A percentile compares a stretch with the other conserved stretches of the same genome.
Evolutionary conservation across 1,140 invertebrate species (phyloP).

Genomic region (Bombus cullumanus): DNA sequence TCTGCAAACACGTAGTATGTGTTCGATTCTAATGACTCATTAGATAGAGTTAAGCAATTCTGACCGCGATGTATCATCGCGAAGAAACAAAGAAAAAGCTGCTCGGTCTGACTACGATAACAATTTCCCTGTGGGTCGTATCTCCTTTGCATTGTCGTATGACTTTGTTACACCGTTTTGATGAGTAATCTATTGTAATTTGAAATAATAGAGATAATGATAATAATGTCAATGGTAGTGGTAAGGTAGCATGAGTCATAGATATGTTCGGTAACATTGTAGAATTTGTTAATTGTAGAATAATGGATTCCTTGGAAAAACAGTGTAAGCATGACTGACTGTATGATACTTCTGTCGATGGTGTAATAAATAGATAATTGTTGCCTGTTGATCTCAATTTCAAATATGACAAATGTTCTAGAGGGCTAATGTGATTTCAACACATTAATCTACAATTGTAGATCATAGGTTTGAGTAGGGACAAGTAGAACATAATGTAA

Average conservation of each 20-base stretch:
- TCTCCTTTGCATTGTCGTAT: background rate
- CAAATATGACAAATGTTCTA: background rate
- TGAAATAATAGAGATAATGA: background rate
- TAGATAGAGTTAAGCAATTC: conserved; percentile 36
- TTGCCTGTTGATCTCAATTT: background rate
- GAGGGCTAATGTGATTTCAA: background rate
- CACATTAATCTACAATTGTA: too few species aligned
- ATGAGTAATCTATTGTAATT: background rate
- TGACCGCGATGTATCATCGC: conserved; percentile 33
- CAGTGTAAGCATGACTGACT: background rate
- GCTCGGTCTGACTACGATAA: conserved; percentile 23
- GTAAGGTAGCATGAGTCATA: background rate
- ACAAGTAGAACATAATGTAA: background rate
- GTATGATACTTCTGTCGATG: background rate
- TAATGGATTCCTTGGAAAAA: background rate
- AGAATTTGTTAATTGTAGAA: background rate
- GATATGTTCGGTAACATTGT: background rate
- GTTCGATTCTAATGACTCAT: conserved; percentile 50
- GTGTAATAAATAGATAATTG: background rate
- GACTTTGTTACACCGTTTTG: background rate
- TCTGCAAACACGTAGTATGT: conserved; percentile 22
- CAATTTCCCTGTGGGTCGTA: conserved; percentile 29
- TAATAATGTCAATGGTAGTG: background rate
- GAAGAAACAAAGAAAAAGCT: conserved; percentile 39
- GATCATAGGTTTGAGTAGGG: background rate